phyloP scores from a whole-genome alignment of 2,888 invertebrate genomes.

The Aphidoletes aphidimyza region DNA sequence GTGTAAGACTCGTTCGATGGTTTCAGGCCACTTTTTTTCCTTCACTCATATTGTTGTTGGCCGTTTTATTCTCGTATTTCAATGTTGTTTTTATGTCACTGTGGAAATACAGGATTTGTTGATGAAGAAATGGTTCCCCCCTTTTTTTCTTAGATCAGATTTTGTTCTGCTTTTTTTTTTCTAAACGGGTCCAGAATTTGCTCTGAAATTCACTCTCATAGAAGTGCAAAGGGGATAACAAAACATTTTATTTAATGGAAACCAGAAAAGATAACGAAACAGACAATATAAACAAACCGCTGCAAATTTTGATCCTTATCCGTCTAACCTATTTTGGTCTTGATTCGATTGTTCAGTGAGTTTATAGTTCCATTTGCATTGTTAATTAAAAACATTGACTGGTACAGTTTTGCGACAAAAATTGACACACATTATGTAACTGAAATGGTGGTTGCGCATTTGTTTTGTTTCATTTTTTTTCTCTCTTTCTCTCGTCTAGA shows the following conservation, averaged over 20 bases:
- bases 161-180: neutral
- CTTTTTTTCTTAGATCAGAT: neutral
- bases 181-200: too few species aligned
- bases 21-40: constrained; percentile 2
- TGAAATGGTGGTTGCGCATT: neutral
- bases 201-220: too few species aligned
- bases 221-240: too few species aligned
- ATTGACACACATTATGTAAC: constrained; percentile 34
- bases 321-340: neutral
- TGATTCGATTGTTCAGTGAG: neutral
- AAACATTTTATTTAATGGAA: neutral
- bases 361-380: constrained; percentile 10
- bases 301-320: neutral
- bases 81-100: neutral
- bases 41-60: neutral
- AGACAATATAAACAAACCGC: neutral
- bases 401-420: neutral
- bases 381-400: constrained; percentile 29
- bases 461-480: too few species aligned
- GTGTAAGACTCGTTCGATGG: too few species aligned
- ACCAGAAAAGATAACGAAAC: neutral
- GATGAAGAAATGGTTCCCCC: neutral
- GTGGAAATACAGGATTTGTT: neutral
- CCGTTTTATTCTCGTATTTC: neutral
- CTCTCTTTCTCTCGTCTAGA: neutral